phyloP scores from a whole-genome alignment of 2,113 vertebrate species.

The Axis porcinus region DNA sequence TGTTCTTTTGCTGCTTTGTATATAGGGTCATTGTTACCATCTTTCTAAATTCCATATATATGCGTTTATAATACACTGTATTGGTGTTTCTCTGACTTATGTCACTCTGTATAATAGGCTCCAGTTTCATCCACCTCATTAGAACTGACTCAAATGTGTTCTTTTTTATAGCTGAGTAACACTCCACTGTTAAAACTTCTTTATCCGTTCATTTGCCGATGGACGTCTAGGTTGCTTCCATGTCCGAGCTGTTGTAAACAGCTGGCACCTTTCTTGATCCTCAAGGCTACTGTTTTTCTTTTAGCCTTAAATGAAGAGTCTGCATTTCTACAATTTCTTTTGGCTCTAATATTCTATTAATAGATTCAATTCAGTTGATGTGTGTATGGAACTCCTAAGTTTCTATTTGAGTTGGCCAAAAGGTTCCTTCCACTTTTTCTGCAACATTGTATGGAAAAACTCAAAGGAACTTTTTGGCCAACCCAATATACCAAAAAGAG shows the following conservation, averaged over 20 bases:
- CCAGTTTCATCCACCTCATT: not conserved
- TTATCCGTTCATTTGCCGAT: not conserved
- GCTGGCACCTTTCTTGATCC: not conserved
- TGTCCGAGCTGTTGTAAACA: not conserved
- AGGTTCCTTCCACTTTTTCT: not conserved
- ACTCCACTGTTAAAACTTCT: not conserved
- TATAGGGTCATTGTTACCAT: not conserved
- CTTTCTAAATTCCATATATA: not conserved
- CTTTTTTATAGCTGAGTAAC: not conserved
- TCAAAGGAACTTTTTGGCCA: not conserved
- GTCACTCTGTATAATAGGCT: not conserved
- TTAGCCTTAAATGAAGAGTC: not conserved
- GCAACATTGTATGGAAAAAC: not conserved
- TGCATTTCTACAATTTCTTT: conserved; percentile 7
- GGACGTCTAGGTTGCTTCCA: not conserved
- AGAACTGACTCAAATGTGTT: not conserved
- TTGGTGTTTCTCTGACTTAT: not conserved
- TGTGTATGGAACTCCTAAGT: not conserved
- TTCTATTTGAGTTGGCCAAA: not conserved
- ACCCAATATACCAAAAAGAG: not conserved
- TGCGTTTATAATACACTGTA: not conserved
- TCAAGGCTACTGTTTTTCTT: not conserved
- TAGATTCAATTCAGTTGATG: not conserved
- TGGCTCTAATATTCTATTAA: not conserved
- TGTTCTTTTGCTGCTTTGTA: not conserved